Evolutionary conservation across 2,797 vertebrate species (phyloP).

Genomic region (Sebastolobus altivelis): DNA sequence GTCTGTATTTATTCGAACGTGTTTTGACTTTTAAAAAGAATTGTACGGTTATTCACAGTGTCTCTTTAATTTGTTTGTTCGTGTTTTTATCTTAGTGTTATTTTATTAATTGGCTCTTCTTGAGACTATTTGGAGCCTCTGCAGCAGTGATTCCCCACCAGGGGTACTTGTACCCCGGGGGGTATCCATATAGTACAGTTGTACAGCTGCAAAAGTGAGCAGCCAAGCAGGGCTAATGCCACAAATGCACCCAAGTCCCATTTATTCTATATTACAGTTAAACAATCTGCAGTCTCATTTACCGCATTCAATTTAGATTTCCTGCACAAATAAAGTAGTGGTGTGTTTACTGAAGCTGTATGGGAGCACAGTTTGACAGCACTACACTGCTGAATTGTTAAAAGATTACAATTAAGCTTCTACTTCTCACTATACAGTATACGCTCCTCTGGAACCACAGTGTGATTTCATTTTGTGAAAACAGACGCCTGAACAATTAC

Average conservation of each 20-base stretch:
- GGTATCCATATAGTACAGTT: background rate
- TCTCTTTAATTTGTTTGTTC: background rate
- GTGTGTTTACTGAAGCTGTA: background rate
- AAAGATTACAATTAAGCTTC: constrained; percentile 5
- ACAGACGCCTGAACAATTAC: constrained; percentile 25
- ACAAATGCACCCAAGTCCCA: background rate
- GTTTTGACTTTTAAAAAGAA: background rate
- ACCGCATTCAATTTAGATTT: background rate
- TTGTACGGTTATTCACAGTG: too few species aligned
- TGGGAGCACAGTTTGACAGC: constrained; percentile 1
- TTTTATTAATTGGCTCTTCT: background rate
- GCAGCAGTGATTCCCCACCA: background rate
- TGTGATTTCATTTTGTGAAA: constrained; percentile 5
- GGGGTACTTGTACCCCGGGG: background rate
- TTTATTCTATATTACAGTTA: background rate
- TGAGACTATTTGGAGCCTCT: background rate
- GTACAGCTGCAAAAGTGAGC: background rate
- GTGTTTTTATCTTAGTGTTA: background rate
- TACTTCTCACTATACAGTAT: background rate
- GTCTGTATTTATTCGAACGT: too few species aligned
- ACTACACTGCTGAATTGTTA: background rate
- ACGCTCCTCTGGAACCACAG: background rate
- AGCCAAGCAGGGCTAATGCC: background rate
- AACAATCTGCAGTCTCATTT: background rate
- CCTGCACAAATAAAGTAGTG: background rate